These are phyloP conservation scores for Microctenopoma lineatum DNA, from an alignment of 2,797 vertebrate genomes.

Conservation along the genomic window DNA sequence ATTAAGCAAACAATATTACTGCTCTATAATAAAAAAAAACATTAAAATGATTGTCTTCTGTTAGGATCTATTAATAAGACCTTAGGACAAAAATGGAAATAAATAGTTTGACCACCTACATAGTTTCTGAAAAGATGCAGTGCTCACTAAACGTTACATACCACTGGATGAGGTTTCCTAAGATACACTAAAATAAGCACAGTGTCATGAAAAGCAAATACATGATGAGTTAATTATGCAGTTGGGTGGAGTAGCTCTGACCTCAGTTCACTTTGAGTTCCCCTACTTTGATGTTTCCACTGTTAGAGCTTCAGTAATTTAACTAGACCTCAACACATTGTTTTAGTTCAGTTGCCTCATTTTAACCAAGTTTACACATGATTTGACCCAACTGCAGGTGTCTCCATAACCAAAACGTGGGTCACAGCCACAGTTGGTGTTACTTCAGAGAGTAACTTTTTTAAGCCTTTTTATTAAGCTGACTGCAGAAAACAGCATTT, in stretches of 20 bases:
- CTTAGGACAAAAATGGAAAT: not conserved
- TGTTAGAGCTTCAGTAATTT: constrained; percentile 18
- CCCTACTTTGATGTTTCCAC: constrained; percentile 19
- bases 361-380: constrained; percentile 7
- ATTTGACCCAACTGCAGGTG: constrained; percentile 7
- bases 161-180: constrained; percentile 31
- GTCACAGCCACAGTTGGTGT: constrained; percentile 2
- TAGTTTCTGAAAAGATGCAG: constrained; percentile 2
- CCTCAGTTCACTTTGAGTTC: constrained; percentile 11
- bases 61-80: constrained; percentile 2
- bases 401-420: constrained; percentile 1
- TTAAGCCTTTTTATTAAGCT: not conserved
- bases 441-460: not conserved
- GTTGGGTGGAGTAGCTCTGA: constrained; percentile 11
- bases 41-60: not conserved
- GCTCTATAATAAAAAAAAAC: not conserved
- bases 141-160: constrained; percentile 5
- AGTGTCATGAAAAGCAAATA: constrained; percentile 42
- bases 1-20: not conserved
- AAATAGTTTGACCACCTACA: constrained; percentile 20
- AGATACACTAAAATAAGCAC: constrained; percentile 52
- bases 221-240: constrained; percentile 37
- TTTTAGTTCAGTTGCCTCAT: constrained; percentile 24
- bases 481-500: not conserved
- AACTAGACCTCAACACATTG: constrained; percentile 29